Evolutionary conservation across 1,140 invertebrate genomes (phyloP), one percentile per base, ranked within the genome.

Genomic region (Heliconius melpomene): DNA sequence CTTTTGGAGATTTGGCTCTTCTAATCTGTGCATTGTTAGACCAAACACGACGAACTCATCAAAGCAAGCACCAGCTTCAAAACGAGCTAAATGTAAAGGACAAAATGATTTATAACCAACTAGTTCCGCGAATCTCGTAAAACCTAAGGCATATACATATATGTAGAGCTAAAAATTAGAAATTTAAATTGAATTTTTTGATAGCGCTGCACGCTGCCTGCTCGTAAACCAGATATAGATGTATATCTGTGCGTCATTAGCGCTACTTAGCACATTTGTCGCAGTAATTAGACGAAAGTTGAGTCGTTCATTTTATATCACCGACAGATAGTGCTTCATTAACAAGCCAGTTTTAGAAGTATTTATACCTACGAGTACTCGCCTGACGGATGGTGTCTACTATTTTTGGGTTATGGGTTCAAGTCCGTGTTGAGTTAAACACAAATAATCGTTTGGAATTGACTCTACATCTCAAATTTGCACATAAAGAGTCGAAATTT

Each of bases 261-360:
- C 60, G 29, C 60, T 66, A 16, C 60, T 66, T 66, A 66, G 60
- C 60, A 66, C 60, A 66, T 66, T 66, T 66, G 60, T 66, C n/a
- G 60, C n/a, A 66, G 60, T 66, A 29, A 66, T 66, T 66, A 66
- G 23, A 66, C 11, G 13, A 66, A 66, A 66, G 16, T 57, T 66
- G 23, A 66, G 60, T 66, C 60, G 60, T 66, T 66, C 0, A 7
- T 26, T 66, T 66, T 66, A 66, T 13, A 66, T 66, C 9, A 29
- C 7, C 60, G 60, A 66, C 60, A 66, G 60, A 66, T 26, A 66
- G 23, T 13, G 60, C n/a, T 66, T 66, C 60, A 66, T 66, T 66
- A 66, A 26, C 23, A 66, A 66, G 9, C 60, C 26, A 66, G 57
- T 26, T 29, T 26, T 23, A 11, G 32, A 23, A 60, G 54, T 60